A percentile compares a stretch with the other conserved stretches of the same genome.
phyloP scores from a whole-genome alignment of 2,797 vertebrate genomes.

The Manis crassicaudata region DNA sequence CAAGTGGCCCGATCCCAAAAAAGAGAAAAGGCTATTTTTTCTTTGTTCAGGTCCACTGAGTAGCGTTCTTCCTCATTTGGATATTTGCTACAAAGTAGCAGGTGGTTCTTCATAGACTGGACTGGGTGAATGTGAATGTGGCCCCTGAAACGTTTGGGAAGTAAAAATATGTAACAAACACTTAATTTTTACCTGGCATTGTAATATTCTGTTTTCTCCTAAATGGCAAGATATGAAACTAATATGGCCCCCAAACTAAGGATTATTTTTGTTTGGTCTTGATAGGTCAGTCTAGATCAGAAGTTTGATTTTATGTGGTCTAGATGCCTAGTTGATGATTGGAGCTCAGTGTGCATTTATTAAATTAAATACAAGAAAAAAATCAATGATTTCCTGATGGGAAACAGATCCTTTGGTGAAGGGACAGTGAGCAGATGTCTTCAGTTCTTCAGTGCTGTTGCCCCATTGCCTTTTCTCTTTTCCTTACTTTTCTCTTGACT shows the following conservation, averaged over 20 bases:
- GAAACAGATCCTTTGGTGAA: neutral
- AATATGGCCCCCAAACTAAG: neutral
- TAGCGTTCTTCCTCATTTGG: slow-evolving; percentile 42
- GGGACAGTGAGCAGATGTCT: neutral
- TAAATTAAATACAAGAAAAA: slow-evolving; percentile 12
- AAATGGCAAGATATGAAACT: slow-evolving; percentile 21
- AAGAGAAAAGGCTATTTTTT: slow-evolving; percentile 51
- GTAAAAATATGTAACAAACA: neutral
- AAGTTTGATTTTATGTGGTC: neutral
- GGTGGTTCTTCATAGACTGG: neutral
- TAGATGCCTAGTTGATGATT: neutral
- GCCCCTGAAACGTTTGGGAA: neutral
- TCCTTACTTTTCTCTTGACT: slow-evolving; percentile 15
- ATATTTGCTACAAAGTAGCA: slow-evolving; percentile 56
- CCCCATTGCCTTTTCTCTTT: neutral
- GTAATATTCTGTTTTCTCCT: slow-evolving; percentile 17
- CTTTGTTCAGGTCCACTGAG: neutral
- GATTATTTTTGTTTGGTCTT: neutral
- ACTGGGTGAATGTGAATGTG: neutral
- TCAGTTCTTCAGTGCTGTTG: neutral
- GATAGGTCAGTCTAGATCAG: neutral
- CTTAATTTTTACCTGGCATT: neutral
- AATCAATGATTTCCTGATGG: neutral
- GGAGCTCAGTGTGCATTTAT: neutral
- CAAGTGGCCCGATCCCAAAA: neutral